Evolutionary conservation across 2,888 invertebrate genomes (phyloP), one percentile per base, ranked within the genome.

Genomic region (Tachina fera): DNA sequence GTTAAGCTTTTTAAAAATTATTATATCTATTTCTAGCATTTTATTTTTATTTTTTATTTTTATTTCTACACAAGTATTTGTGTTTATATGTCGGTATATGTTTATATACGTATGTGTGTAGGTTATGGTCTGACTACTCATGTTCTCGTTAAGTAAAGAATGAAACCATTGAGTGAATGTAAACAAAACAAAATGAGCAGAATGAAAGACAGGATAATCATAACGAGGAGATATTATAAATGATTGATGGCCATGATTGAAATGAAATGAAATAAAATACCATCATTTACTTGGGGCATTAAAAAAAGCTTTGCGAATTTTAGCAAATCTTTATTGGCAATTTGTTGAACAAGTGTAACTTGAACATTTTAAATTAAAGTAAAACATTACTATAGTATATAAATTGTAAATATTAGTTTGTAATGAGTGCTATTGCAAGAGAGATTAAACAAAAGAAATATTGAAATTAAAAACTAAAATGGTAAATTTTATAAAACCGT

Each of bases 201-300:
- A 51, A 72, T 19, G 72, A 67, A 67, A 67, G 71, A 67, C 67
- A 68, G 51, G 45, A 77, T 67, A 83, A 45, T 77, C 65, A 77
- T 58, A 72, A 72, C 67, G 61, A 53, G 61, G 49, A 61, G 58
- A 63, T 71, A 65, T 67, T 14, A 60, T 72, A 19, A 19, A 45
- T 78, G 77, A 83, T 74, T 72, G 83, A 83, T 78, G 67, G 83
- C 49, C 58, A 67, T 60, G 43, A 77, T 83, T 72, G 77, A 67
- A 72, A 67, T 72, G 49, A 51, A 63, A 63, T 70, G 51, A 49
- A 49, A 65, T 65, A 22, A 65, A 74, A 74, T 19, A 39, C 53
- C 63, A 60, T 51, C 63, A 51, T 51, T 67, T 49, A 67, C 39
- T 82, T 45, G 47, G 19, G 53, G 45, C 47, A 53, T 75, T 45